phyloP scores from a whole-genome alignment of 2,888 invertebrate species.

The Eudasyphora cyanicolor region DNA sequence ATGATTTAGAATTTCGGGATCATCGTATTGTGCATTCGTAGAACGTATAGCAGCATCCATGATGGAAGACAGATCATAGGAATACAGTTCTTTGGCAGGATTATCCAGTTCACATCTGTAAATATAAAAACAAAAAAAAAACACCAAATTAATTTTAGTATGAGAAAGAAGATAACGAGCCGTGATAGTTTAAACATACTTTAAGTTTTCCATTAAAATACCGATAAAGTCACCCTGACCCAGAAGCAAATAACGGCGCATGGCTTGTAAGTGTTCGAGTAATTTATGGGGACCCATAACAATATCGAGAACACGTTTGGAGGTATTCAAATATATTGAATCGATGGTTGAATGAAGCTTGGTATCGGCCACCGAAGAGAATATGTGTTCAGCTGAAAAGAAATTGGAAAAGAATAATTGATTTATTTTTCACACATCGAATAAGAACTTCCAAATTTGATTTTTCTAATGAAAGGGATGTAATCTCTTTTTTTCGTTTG shows the following conservation, averaged over 20 bases:
- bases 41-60: constrained; percentile 92
- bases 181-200: constrained; percentile 81
- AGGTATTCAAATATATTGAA: constrained; percentile 92
- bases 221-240: constrained; percentile 98
- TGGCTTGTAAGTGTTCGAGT: constrained; percentile 93
- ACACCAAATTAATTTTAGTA: not conserved
- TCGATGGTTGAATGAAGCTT: constrained; percentile 91
- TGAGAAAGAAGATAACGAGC: not conserved
- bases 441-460: too few relatives aligned
- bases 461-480: too few relatives aligned
- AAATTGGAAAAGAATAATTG: too few relatives aligned
- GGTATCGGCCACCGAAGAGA: constrained; percentile 85
- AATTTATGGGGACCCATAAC: constrained; percentile 93
- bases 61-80: constrained; percentile 92
- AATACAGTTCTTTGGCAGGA: constrained; percentile 91
- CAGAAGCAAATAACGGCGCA: constrained; percentile 93
- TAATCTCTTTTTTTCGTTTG: too few relatives aligned
- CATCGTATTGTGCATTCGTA: constrained; percentile 96
- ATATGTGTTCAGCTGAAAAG: constrained; percentile 75
- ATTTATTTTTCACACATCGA: too few relatives aligned
- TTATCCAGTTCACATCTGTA: constrained; percentile 92
- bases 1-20: constrained; percentile 92
- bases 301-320: constrained; percentile 91
- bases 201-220: constrained; percentile 94
- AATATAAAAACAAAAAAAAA: constrained; percentile 34